Evolutionary conservation across 2,797 vertebrate genomes (phyloP).

Genomic region (Euthynnus affinis): DNA sequence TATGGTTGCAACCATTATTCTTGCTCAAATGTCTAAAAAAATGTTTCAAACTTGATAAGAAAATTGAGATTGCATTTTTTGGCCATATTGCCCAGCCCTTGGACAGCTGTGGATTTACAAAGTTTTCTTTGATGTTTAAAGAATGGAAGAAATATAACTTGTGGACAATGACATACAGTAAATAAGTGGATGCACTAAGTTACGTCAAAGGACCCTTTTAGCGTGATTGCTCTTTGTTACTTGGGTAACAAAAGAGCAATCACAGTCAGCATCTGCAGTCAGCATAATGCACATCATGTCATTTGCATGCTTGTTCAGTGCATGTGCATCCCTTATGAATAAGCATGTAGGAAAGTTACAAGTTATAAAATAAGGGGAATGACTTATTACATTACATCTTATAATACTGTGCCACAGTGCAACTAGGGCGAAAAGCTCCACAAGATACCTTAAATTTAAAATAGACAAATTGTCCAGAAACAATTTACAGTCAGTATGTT

Average conservation of each 20-base stretch:
- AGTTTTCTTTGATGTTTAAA: neutral
- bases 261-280: neutral
- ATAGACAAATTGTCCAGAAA: neutral
- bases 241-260: neutral
- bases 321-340: neutral
- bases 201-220: neutral
- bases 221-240: neutral
- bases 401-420: neutral
- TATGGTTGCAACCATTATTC: too few relatives aligned
- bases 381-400: neutral
- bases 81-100: too few relatives aligned
- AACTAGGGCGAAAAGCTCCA: neutral
- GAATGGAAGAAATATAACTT: neutral
- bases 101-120: neutral
- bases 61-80: too few relatives aligned
- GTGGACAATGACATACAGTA: neutral
- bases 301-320: slow-evolving; percentile 3
- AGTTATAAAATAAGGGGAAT: neutral
- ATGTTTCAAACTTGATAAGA: neutral
- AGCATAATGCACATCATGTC: neutral
- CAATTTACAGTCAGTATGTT: neutral
- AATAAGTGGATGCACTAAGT: neutral
- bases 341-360: neutral
- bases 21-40: neutral
- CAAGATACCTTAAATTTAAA: neutral